Evolutionary conservation across 2,888 invertebrate species (phyloP), one percentile per base, ranked within the genome.

Genomic region (Clitarchus hookeri): DNA sequence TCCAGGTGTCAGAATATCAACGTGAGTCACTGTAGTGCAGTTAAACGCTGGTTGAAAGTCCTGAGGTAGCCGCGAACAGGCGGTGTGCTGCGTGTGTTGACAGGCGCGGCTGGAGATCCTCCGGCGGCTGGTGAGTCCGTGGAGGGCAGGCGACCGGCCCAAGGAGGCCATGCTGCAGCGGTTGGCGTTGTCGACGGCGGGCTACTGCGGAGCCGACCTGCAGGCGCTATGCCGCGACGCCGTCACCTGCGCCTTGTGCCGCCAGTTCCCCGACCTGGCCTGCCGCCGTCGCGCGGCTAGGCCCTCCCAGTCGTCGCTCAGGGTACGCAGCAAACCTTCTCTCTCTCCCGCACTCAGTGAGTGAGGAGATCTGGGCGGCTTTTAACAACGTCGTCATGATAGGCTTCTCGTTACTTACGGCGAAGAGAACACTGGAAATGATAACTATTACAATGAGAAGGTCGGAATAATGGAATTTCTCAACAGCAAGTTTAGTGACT

Each of bases 191-290:
- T 90, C 91, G 87, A 92, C 92, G 88, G 90, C 91, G 86, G 93
- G 94, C 54, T 95, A 93, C 90, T 94, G 94, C 90, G 95, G 95
- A 44, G 94, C 95, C 65, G 95, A 95, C 90, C 89, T 95, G 85
- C 94, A 94, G 89, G 93, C 94, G 4, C 90, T 95, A 27, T 94
- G 94, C 89, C 93, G 94, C 0, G 94, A 95, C 89, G 93, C 94
- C 4, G 93, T 94, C 0, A 91, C 95, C 90, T 92, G 93, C 53
- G 93, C 94, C 16, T 91, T 95, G 44, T 90, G 94, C n/a, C 90
- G 93, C 83, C 91, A 93, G 25, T 95, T 93, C 90, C 94, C 94
- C 0, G 94, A 95, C 90, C 65, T 65, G 0, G 23, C 65, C 1
- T 23, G 3, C 16, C 65, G 16, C 65, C 65, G 65, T 23, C 65